Base-by-base conservation (phyloP, 2,888 invertebrate genomes). In the Brachyptera risi region DNA sequence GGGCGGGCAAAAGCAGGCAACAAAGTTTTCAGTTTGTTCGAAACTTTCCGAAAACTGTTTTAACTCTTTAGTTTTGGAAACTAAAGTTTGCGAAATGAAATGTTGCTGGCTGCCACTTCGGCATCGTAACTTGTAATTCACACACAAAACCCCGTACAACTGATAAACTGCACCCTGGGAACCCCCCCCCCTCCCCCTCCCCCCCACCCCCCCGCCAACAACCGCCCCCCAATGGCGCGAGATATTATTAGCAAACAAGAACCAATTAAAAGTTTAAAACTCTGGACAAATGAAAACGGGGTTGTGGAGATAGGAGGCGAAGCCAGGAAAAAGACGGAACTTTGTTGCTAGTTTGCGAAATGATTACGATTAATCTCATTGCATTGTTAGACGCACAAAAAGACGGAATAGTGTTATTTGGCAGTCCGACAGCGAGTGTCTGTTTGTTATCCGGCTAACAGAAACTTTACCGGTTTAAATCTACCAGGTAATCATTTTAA, bases 11-110 rank as follows among this genome's bases (percentile, higher is more conserved):
- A 21, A 37, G 58, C 5, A 26, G 40, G 38, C 40, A n/a, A n/a
- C n/a, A 35, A 54, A 54, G 54, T 54, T 54, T 37, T 54, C 35
- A 21, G 54, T 54, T 54, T 54, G 54, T 54, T 54, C 17, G 37
- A 54, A 21, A 54, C 35, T 37, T 54, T 54, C 37, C 54, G 49
- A 61, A 61, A 61, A 62, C 61, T 58, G 60, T 58, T 60, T 58
- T 62, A 62, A 62, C 62, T 61, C 59, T 60, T 54, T 54, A 54
- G 54, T 54, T 54, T 54, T n/a, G 19, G 40, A 64, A 64, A 64
- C 64, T 64, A 54, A n/a, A 54, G 54, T 54, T 54, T 60, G 54
- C 60, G 58, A 64, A 64, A 64, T 64, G 62, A 62, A 62, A 64
- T 62, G 64, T 64, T 62, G 64, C 62, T 62, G 59, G 61, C 61